Evolutionary conservation across 2,888 invertebrate genomes (phyloP).

Genomic region (Cryptocheilus praepositus): DNA sequence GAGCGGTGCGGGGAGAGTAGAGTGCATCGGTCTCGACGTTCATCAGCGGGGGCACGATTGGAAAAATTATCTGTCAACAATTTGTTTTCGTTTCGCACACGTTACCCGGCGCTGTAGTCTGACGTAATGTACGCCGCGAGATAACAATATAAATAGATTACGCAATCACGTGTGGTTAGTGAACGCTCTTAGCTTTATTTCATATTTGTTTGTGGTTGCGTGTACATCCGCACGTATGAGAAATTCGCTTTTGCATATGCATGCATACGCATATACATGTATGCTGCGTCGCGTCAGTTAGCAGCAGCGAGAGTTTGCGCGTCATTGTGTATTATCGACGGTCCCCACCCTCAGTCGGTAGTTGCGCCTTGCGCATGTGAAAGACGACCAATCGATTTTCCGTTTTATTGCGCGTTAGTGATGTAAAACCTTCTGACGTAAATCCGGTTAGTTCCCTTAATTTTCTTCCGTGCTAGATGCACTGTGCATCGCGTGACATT

Average conservation of each 20-base stretch:
- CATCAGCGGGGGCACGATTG: conserved; percentile 19
- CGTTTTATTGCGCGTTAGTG: conserved; percentile 46
- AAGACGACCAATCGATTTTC: conserved; percentile 57
- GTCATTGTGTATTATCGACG: conserved; percentile 20
- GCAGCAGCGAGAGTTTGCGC: no score
- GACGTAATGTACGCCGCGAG: conserved; percentile 55
- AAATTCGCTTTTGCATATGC: no score
- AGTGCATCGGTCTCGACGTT: conserved; percentile 33
- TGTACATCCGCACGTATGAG: background rate
- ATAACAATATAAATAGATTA: conserved; percentile 70
- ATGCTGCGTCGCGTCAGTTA: no score
- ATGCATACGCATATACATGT: no score
- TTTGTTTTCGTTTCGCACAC: conserved; percentile 55
- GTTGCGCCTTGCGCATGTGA: conserved; percentile 38
- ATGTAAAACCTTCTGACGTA: conserved; percentile 43
- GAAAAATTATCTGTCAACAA: conserved; percentile 53
- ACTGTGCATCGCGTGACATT: no score
- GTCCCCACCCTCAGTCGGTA: conserved; percentile 19
- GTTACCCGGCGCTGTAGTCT: conserved; percentile 41
- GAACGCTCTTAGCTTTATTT: conserved; percentile 37
- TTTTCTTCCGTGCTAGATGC: conserved; percentile 2
- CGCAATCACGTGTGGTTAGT: conserved; percentile 55
- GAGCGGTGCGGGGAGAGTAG: conserved; percentile 34
- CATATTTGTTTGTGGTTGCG: conserved; percentile 29
- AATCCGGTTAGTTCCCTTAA: conserved; percentile 20